Evolutionary conservation across 2,888 invertebrate species (phyloP).

Genomic region (Allygus modestus): DNA sequence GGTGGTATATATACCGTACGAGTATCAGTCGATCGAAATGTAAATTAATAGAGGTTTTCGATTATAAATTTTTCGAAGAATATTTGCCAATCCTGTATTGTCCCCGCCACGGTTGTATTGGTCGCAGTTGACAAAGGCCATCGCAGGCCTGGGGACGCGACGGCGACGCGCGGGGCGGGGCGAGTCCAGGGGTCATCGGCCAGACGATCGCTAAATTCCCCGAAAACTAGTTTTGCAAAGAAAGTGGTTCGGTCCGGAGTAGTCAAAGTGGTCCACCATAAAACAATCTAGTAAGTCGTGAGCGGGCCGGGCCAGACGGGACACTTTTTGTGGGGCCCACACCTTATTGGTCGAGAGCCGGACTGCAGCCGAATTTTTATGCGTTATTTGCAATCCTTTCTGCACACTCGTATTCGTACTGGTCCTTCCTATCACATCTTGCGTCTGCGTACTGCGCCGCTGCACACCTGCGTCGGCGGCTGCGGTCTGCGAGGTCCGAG

Average conservation of each 20-base stretch:
- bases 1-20: no score
- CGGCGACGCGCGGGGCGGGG: background rate
- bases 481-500: background rate
- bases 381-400: conserved; percentile 50
- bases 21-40: no score
- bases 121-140: conserved; percentile 10
- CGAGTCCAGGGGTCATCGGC: conserved; percentile 33
- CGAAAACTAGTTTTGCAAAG: conserved; percentile 60
- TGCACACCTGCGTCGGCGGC: conserved; percentile 1
- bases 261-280: conserved; percentile 57
- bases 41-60: no score
- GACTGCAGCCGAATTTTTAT: conserved; percentile 50
- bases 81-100: no score
- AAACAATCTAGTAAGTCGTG: conserved; percentile 59
- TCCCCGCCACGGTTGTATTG: background rate
- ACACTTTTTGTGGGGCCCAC: conserved; percentile 54
- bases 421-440: background rate
- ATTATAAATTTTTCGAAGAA: no score
- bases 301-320: conserved; percentile 51
- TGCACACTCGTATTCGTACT: conserved; percentile 40
- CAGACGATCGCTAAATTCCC: conserved; percentile 58
- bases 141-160: background rate
- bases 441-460: background rate
- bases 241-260: conserved; percentile 54
- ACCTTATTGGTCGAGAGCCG: conserved; percentile 34